Base-by-base conservation (phyloP, 2,113 vertebrate species). In the Vanacampus margaritifer region DNA sequence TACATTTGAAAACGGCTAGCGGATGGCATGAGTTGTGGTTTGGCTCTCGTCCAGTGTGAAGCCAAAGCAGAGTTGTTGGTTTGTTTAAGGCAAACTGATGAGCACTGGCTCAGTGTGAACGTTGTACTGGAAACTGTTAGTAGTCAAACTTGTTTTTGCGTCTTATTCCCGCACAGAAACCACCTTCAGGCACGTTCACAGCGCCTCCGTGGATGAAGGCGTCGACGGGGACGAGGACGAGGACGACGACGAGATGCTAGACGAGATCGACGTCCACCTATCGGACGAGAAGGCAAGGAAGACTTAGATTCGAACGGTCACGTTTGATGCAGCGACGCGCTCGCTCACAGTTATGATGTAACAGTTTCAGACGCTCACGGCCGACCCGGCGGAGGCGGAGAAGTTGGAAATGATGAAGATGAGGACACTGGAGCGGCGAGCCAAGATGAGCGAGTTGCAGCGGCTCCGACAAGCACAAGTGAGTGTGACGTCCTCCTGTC, bases 381-480 rank as follows among this genome's bases (percentile, higher is more conserved):
- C 86, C 0, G 81, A 89, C 72, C 83, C 88, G 0, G 43, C 74
- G 0, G 84, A 89, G 24, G 84, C 88, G 2, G 82, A 89, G 76
- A 94, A 91, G 78, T 69, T 89, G 39, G 88, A 94, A 61, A 69
- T 93, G 0, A 93, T 87, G 92, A 91, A 80, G 79, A 91, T 90
- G 88, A 92, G 79, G 73, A 95, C 94, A 0, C 51, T 96, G 79
- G 75, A 92, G 74, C 91, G 95, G 4, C 87, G 79, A 16, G 93
- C 92, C 53, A 95, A 87, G 85, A 93, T 91, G 65, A 93, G 90
- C 0, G 91, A 95, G 81, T 84, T 94, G 76, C 93, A 95, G 60
- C 87, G 94, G 46, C 92, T 98, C 69, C 90, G 90, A 68, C 92
- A 90, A 80, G 96, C 96, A 43, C 95, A 98, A 93, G 96, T 97